These are phyloP conservation scores for Drosophila simulans DNA, from an alignment of 1,140 invertebrate genomes.

Conservation along the genomic window DNA sequence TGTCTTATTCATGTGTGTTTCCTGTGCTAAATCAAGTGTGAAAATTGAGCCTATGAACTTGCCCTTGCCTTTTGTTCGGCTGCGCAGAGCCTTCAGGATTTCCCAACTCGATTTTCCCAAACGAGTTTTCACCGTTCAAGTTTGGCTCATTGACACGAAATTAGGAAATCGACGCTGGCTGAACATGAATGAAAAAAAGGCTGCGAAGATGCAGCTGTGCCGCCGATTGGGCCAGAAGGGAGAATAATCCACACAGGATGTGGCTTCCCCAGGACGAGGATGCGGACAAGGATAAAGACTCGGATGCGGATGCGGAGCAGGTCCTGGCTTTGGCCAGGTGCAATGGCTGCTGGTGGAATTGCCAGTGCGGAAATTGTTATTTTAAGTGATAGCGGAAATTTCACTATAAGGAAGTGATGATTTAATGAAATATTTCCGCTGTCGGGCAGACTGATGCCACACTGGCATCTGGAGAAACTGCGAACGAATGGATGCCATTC, in stretches of 20 bases:
- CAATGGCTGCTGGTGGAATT: constrained; percentile 45
- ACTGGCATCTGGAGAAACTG: not conserved
- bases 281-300: too few species aligned
- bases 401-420: constrained; percentile 73
- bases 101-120: not conserved
- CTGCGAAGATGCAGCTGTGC: constrained; percentile 5
- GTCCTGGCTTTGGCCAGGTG: constrained; percentile 32
- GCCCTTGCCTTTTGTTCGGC: constrained; percentile 26
- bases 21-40: constrained; percentile 65
- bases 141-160: constrained; percentile 50
- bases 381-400: constrained; percentile 80
- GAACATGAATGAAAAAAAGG: constrained; percentile 42
- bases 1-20: not conserved
- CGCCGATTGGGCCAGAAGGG: not conserved
- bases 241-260: constrained; percentile 23
- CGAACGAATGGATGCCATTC: not conserved
- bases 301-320: too few species aligned
- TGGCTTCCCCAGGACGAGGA: constrained; percentile 1
- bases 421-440: constrained; percentile 80
- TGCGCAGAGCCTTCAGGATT: constrained; percentile 6
- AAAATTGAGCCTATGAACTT: constrained; percentile 69
- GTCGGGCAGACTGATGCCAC: constrained; percentile 1
- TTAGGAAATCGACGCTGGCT: constrained; percentile 60
- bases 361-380: constrained; percentile 75
- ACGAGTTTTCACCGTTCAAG: not conserved